Evolutionary conservation across 2,113 vertebrate genomes (phyloP).

Genomic region (Psilopogon haemacephalus): DNA sequence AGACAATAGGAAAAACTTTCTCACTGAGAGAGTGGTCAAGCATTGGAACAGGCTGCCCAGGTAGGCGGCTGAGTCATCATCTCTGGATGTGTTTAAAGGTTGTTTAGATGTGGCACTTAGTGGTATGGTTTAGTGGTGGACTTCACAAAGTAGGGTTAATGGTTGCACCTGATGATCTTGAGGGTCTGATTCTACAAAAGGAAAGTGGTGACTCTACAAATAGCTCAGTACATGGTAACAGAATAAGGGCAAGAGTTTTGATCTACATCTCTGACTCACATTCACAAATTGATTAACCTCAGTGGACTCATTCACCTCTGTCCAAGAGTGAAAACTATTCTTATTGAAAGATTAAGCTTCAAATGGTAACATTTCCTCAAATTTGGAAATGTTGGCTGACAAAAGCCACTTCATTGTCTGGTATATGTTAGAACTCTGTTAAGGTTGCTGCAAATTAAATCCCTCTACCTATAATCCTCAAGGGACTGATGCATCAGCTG

Average conservation of each 20-base stretch:
- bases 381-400: not conserved
- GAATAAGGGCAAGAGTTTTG: slow-evolving; percentile 20
- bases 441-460: not conserved
- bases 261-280: slow-evolving; percentile 38
- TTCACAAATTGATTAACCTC: slow-evolving; percentile 29
- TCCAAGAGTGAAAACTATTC: not conserved
- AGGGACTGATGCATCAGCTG: not conserved
- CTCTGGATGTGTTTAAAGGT: no score
- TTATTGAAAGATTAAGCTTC: not conserved
- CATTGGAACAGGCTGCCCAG: no score
- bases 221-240: not conserved
- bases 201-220: slow-evolving; percentile 16
- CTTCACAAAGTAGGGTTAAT: no score
- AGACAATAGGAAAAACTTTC: no score
- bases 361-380: slow-evolving; percentile 30
- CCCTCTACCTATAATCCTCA: not conserved
- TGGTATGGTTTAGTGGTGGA: no score
- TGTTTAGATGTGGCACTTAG: no score
- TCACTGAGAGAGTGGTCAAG: no score
- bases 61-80: no score
- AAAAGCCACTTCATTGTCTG: slow-evolving; percentile 32
- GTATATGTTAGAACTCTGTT: not conserved
- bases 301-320: slow-evolving; percentile 28
- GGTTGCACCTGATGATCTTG: no score
- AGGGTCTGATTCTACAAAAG: not conserved